Percentiles rank a stretch among this genome's conserved stretches.
Evolutionary conservation across 2,113 vertebrate species (phyloP).

Genomic region (Recurvirostra avosetta): DNA sequence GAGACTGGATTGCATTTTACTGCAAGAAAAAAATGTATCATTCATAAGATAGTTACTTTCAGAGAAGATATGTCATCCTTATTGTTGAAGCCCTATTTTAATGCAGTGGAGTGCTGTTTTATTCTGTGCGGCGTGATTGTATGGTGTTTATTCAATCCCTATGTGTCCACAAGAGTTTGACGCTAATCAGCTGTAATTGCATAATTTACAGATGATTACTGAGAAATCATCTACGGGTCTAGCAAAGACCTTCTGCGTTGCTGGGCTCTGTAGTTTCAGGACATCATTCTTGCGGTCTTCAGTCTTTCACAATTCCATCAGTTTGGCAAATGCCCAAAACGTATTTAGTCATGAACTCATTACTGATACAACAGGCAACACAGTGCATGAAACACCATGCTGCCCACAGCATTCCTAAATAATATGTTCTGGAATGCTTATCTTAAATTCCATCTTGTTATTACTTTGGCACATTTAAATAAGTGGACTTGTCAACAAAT

Average conservation of each 20-base stretch:
- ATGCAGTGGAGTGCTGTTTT: not conserved
- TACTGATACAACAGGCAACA: conserved; percentile 65
- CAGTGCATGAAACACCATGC: conserved; percentile 58
- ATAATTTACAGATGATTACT: conserved; percentile 51
- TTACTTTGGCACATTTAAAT: conserved; percentile 48
- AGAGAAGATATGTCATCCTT: not conserved
- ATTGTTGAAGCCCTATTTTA: not conserved
- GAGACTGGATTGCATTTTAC: not conserved
- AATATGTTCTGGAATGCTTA: conserved; percentile 70
- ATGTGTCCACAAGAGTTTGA: conserved; percentile 36
- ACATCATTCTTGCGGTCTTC: conserved; percentile 25
- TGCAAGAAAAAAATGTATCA: not conserved
- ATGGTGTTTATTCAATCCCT: conserved; percentile 8
- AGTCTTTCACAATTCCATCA: conserved; percentile 57
- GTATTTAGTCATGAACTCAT: conserved; percentile 71
- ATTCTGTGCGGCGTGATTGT: not conserved
- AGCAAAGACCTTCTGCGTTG: not conserved
- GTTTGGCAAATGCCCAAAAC: conserved; percentile 53
- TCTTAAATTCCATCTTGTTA: conserved; percentile 61
- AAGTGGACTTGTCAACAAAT: conserved; percentile 68
- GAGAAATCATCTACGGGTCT: conserved; percentile 19
- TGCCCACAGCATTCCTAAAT: conserved; percentile 61
- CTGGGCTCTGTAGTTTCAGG: conserved; percentile 33
- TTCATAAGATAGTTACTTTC: not conserved
- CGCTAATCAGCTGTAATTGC: conserved; percentile 54